Percentiles rank a stretch among this genome's conserved stretches.
Evolutionary conservation across 2,113 vertebrate genomes (phyloP).

Genomic region (Hyaena hyaena): DNA sequence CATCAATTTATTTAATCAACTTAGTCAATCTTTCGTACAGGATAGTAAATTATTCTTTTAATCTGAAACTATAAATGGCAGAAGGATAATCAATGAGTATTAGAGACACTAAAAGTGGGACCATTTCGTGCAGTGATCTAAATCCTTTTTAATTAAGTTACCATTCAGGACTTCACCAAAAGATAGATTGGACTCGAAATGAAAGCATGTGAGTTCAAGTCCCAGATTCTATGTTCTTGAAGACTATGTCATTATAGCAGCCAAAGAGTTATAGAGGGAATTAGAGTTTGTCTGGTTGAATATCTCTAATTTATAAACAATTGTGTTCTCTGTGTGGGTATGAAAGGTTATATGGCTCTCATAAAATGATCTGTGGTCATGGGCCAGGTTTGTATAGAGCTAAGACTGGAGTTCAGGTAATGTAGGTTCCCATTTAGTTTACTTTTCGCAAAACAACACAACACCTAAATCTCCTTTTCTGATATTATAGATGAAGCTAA

Average conservation of each 20-base stretch:
- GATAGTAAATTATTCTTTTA: neutral
- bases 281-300: neutral
- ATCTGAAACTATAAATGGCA: neutral
- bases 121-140: neutral
- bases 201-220: neutral
- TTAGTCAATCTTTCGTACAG: neutral
- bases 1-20: neutral
- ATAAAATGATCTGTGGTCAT: neutral
- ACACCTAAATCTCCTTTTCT: neutral
- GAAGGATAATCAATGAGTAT: neutral
- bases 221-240: neutral
- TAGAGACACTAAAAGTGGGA: neutral
- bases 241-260: neutral
- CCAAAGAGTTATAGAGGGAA: neutral
- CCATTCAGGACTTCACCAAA: neutral
- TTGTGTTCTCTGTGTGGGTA: neutral
- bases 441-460: neutral
- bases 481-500: neutral
- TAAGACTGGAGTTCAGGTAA: neutral
- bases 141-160: neutral
- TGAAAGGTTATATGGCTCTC: neutral
- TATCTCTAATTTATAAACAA: neutral
- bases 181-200: neutral
- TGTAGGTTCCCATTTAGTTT: neutral
- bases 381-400: neutral